phyloP scores from a whole-genome alignment of 23 tunicate species.

The Pegea sp. region DNA sequence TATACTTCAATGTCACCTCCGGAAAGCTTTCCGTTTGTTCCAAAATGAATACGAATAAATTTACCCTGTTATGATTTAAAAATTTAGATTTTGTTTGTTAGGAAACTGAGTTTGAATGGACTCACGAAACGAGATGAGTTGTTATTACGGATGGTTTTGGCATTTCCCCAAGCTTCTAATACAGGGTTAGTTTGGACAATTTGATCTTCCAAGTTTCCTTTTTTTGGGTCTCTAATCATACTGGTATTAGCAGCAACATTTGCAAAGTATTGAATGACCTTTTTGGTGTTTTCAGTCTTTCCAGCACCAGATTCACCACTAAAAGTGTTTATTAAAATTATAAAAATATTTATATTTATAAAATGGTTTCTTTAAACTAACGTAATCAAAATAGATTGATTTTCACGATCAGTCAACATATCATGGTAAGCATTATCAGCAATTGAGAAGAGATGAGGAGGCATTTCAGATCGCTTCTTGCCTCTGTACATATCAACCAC shows the following conservation, averaged over 20 bases:
- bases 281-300: slow-evolving; percentile 95
- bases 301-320: slow-evolving; percentile 99
- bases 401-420: slow-evolving; percentile 91
- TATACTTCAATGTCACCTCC: slow-evolving; percentile 97
- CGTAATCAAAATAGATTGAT: slow-evolving; percentile 95
- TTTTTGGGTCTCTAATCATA: slow-evolving; percentile 11
- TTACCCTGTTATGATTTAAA: slow-evolving; percentile 31
- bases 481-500: slow-evolving; percentile 75
- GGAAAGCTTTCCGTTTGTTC: slow-evolving; percentile 91
- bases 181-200: slow-evolving; percentile 94
- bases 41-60: slow-evolving; percentile 96
- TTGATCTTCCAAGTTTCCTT: slow-evolving; percentile 83
- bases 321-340: too few species aligned
- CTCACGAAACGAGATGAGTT: slow-evolving; percentile 96
- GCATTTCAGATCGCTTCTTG: slow-evolving; percentile 79
- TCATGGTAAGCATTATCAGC: slow-evolving; percentile 99
- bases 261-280: slow-evolving; percentile 96
- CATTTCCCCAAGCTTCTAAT: slow-evolving; percentile 96
- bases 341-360: too few species aligned
- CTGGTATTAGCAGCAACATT: slow-evolving; percentile 47
- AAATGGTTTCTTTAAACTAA: slow-evolving; percentile 20
- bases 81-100: neutral
- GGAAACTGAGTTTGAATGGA: neutral
- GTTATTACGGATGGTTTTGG: slow-evolving; percentile 94
- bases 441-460: slow-evolving; percentile 82